Conservation (phyloP, 2,888 invertebrate genomes). For the Leucoma salicis region DNA sequence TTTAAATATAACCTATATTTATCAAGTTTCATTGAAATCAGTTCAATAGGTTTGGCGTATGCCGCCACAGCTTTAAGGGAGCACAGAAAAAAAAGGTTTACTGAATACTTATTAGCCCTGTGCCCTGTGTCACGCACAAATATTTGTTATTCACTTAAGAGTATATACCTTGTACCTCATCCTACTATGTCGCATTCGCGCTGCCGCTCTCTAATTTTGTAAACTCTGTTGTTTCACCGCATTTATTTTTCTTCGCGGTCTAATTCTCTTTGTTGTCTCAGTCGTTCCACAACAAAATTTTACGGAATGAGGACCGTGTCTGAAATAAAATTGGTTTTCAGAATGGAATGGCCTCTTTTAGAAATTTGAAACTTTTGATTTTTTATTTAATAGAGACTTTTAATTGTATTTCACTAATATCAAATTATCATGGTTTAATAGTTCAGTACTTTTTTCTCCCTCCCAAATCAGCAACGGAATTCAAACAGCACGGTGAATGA, state of each 20-base stretch:
- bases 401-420: too few relatives aligned
- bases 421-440: too few relatives aligned
- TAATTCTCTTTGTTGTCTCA: conserved; percentile 79
- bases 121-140: too few relatives aligned
- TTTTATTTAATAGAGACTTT: conserved; percentile 58
- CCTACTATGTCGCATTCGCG: conserved; percentile 38
- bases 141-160: conserved; percentile 2
- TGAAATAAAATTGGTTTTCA: conserved; percentile 77
- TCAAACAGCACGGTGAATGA: too few relatives aligned
- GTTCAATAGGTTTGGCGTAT: too few relatives aligned
- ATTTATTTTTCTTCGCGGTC: conserved; percentile 79
- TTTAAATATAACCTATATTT: too few relatives aligned
- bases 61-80: too few relatives aligned
- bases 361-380: conserved; percentile 64
- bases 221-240: conserved; percentile 73
- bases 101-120: too few relatives aligned
- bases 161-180: conserved; percentile 9
- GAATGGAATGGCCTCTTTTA: conserved; percentile 64
- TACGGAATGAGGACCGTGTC: conserved; percentile 72
- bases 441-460: too few relatives aligned
- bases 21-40: too few relatives aligned
- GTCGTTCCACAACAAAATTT: conserved; percentile 79
- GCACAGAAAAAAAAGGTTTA: too few relatives aligned
- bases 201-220: conserved; percentile 67
- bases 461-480: too few relatives aligned